phyloP scores from a whole-genome alignment of 2,888 invertebrate genomes.

The Dryobota labecula region DNA sequence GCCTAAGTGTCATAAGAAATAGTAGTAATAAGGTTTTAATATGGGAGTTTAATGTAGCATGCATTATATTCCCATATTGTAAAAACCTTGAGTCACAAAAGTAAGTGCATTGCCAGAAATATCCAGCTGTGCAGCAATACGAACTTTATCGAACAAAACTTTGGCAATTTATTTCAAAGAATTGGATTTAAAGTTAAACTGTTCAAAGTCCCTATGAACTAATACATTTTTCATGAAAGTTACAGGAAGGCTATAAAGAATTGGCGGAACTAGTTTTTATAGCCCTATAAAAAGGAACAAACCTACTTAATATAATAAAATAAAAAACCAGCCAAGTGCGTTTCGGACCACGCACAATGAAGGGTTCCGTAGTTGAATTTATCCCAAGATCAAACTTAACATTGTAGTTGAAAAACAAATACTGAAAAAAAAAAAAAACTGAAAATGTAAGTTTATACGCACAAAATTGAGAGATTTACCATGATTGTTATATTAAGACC shows the following conservation, averaged over 20 bases:
- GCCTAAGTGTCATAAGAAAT: too few species aligned
- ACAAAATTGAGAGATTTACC: too few species aligned
- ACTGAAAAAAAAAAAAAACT: too few species aligned
- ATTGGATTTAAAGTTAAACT: slow-evolving; percentile 40
- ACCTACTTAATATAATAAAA: too few species aligned
- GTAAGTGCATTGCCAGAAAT: slow-evolving; percentile 26
- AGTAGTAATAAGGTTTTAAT: not conserved
- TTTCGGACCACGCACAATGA: too few species aligned
- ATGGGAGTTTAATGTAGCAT: not conserved
- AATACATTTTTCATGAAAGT: slow-evolving; percentile 17
- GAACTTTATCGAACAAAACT: slow-evolving; percentile 38
- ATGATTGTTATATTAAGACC: too few species aligned
- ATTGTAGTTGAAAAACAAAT: too few species aligned
- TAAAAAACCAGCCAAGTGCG: too few species aligned
- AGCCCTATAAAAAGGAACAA: not conserved
- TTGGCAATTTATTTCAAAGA: slow-evolving; percentile 47
- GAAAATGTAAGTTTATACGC: too few species aligned
- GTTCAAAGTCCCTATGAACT: slow-evolving; percentile 15
- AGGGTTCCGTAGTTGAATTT: too few species aligned
- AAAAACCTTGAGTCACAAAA: slow-evolving; percentile 18
- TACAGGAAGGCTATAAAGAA: not conserved
- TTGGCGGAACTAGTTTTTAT: not conserved
- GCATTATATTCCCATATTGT: not conserved
- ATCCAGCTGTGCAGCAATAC: slow-evolving; percentile 29
- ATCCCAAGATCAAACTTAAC: too few species aligned